Percentiles rank a stretch among this genome's conserved stretches.
These are phyloP conservation scores for Drosophila rhopaloa DNA, from an alignment of 1,140 invertebrate genomes.

Conservation along the genomic window DNA sequence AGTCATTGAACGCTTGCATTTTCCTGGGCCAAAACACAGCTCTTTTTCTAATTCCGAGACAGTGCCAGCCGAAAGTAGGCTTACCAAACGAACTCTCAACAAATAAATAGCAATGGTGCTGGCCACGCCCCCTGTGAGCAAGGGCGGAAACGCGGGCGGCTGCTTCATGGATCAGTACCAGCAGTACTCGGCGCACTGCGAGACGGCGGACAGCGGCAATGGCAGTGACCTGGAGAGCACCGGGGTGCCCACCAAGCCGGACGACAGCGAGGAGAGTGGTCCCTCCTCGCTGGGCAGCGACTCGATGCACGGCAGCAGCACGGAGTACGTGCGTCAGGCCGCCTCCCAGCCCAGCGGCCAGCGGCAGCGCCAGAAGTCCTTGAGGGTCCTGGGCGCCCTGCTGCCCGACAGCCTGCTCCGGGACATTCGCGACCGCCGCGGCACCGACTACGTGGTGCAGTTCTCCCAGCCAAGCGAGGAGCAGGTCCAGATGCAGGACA, in stretches of 20 bases:
- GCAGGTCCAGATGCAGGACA: conserved; percentile 44
- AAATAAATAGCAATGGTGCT: conserved; percentile 53
- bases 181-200: conserved; percentile 86
- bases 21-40: conserved; percentile 25
- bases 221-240: conserved; percentile 90
- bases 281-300: conserved; percentile 81
- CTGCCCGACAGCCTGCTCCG: conserved; percentile 78
- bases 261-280: conserved; percentile 82
- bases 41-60: conserved; percentile 18
- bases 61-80: conserved; percentile 11
- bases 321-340: conserved; percentile 69
- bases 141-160: conserved; percentile 86
- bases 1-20: conserved; percentile 75
- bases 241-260: conserved; percentile 83
- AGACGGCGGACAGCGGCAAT: conserved; percentile 92
- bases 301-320: conserved; percentile 71
- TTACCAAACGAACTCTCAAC: neutral
- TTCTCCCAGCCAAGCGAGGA: conserved; percentile 34
- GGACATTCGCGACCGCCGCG: conserved; percentile 77
- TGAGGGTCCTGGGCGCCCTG: conserved; percentile 61
- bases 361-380: conserved; percentile 63
- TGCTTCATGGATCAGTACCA: conserved; percentile 85
- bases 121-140: conserved; percentile 43
- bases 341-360: conserved; percentile 67
- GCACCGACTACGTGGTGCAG: conserved; percentile 60